Base-by-base conservation (phyloP, 2,797 vertebrate genomes). In the Thamnophis elegans region DNA sequence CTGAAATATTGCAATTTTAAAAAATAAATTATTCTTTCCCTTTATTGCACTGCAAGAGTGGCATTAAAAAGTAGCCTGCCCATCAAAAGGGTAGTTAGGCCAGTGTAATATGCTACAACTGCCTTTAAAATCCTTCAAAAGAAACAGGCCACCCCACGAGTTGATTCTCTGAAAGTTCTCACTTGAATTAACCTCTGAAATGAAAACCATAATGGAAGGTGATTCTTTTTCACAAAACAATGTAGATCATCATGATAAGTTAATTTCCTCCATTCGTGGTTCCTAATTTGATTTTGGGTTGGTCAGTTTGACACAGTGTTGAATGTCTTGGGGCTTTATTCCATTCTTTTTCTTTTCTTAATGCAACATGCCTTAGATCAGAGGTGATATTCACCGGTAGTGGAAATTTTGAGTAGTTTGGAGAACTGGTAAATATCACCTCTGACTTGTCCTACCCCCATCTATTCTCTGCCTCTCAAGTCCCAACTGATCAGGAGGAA, bases 1-100 rank as follows among this genome's bases (percentile, higher is more conserved):
- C 98, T 98, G 98, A 98, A 98, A 97, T 98, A 97, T 94, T 97
- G 95, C 95, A 98, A 97, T 97, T 97, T 97, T 97, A 96, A 98
- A 98, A 97, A 98, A 98, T 97, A 78, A 78, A 95, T 96, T 96
- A 97, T 97, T 97, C 97, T 98, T 97, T 97, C 95, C 93, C 96
- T 97, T 85, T 36, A 94, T 95, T 97, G 26, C 92, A 95, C 93
- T 96, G 95, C 97, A 98, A 97, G 96, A 97, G 97, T 97, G 97
- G 97, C 96, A 97, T 97, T 6, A 97, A 98, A 98, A 97, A 98
- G 98, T 96, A 97, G 97, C 95, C 96, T 97, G 94, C 95, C 97
- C 98, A 96, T 97, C 97, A 97, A 94, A 97, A 92, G 88, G 93
- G 96, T 97, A 96, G 92, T 96, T 97, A 96, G 92, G 96, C 96